Base-by-base conservation (phyloP, 2,797 vertebrate genomes). In the Arnoldichthys spilopterus region DNA sequence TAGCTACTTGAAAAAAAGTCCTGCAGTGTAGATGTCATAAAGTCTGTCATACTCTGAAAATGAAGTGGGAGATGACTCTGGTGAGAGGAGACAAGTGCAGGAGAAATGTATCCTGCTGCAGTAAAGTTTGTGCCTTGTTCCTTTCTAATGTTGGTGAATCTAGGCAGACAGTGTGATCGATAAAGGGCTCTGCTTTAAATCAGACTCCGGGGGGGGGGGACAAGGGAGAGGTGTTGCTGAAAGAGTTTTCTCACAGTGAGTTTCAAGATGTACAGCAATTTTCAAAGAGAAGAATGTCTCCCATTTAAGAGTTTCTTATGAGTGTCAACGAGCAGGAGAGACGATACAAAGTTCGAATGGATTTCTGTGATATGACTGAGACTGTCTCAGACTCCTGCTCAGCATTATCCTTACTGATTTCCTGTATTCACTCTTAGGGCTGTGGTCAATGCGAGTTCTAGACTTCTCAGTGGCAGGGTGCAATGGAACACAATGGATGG, bases 1-100 rank as follows among this genome's bases (percentile, higher is more conserved):
- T 15, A 66, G 63, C 22, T 63, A n/a, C 47, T 64, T 5, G 4
- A n/a, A n/a, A 62, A 72, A 78, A 61, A 53, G 66, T 61, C 40
- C 70, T 40, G 22, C 6, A 1, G 59, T 22, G 69, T 72, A 32
- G 37, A 30, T 43, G 59, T 66, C 58, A 30, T 74, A 62, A 72
- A 70, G 22, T 51, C 30, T 78, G 22, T 72, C 69, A 72, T 32
- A 26, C 26, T 79, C 51, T 79, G 32, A 82, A 78, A 81, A 69
- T 53, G 59, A 63, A 70, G 12, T 6, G 12, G 78, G 66, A 77
- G 56, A 79, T 79, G 61, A 79, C 59, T 66, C 34, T 79, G 15
- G 24, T 54, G n/a, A 67, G 28, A 20, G 61, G 53, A 18, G 34
- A 47, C 37, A 37, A 26, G 70, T 73, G 56, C 51, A 56, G 7